phyloP scores from a whole-genome alignment of 1,140 invertebrate genomes.

The Sycobia sp. region DNA sequence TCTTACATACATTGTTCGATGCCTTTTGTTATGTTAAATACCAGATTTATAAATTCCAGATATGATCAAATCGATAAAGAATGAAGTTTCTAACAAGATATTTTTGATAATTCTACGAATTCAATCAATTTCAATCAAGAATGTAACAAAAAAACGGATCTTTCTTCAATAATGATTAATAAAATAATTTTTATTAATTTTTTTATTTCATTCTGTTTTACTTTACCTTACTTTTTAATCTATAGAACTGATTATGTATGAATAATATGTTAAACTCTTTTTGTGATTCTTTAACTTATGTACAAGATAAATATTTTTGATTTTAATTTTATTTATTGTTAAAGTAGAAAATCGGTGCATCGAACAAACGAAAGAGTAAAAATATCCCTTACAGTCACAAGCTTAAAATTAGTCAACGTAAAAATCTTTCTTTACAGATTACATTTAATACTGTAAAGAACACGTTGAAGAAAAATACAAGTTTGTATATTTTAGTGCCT shows the following conservation, averaged over 20 bases:
- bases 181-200: background rate
- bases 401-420: slow-evolving; percentile 17
- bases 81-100: background rate
- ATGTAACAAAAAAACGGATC: background rate
- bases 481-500: background rate
- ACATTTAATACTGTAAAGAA: background rate
- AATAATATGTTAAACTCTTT: slow-evolving; percentile 14
- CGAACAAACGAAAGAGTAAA: slow-evolving; percentile 1
- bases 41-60: background rate
- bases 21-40: background rate
- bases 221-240: no score
- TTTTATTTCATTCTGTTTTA: no score
- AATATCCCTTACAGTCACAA: background rate
- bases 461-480: background rate
- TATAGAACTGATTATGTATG: slow-evolving; percentile 22
- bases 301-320: slow-evolving; percentile 21
- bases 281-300: slow-evolving; percentile 23
- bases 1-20: slow-evolving; percentile 14
- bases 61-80: background rate
- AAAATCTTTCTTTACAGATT: background rate
- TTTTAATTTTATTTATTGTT: background rate
- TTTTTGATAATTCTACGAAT: background rate
- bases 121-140: no score
- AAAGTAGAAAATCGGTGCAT: slow-evolving; percentile 8
- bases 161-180: background rate